phyloP scores from a whole-genome alignment of 1,140 invertebrate genomes.

The Drosophila littoralis region DNA sequence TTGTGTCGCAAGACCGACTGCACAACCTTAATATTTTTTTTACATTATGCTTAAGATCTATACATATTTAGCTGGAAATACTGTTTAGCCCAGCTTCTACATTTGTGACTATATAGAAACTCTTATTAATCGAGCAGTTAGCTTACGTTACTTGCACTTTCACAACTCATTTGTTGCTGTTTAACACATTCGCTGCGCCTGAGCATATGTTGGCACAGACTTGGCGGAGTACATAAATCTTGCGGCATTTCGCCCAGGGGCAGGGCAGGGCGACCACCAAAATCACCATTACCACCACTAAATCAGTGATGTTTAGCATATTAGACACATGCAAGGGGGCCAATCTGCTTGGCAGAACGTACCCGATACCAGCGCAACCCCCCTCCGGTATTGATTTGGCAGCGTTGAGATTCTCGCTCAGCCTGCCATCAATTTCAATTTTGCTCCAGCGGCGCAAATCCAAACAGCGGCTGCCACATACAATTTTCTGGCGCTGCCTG shows the following conservation, averaged over 20 bases:
- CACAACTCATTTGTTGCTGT: slow-evolving; percentile 51
- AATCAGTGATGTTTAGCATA: slow-evolving; percentile 78
- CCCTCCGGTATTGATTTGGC: slow-evolving; percentile 67
- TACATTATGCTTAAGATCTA: too few species aligned
- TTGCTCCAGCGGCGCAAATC: slow-evolving; percentile 70
- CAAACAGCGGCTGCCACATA: slow-evolving; percentile 79
- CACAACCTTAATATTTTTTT: too few species aligned
- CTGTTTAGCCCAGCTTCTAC: too few species aligned
- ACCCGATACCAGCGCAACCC: background rate
- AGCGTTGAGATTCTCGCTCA: slow-evolving; percentile 48
- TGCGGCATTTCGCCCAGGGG: slow-evolving; percentile 23
- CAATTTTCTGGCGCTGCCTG: slow-evolving; percentile 70
- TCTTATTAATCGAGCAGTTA: slow-evolving; percentile 20
- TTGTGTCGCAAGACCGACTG: too few species aligned
- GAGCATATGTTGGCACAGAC: slow-evolving; percentile 39
- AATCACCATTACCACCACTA: slow-evolving; percentile 56
- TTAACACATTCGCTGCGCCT: slow-evolving; percentile 41
- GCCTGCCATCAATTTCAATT: slow-evolving; percentile 84
- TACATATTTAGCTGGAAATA: too few species aligned
- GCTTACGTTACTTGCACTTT: slow-evolving; percentile 22
- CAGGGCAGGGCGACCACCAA: slow-evolving; percentile 4
- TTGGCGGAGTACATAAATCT: slow-evolving; percentile 53
- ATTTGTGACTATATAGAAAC: background rate
- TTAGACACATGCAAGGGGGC: slow-evolving; percentile 70
- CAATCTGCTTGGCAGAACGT: slow-evolving; percentile 25